These are phyloP conservation scores for Galleria mellonella DNA, from an alignment of 1,140 invertebrate species.

Conservation along the genomic window DNA sequence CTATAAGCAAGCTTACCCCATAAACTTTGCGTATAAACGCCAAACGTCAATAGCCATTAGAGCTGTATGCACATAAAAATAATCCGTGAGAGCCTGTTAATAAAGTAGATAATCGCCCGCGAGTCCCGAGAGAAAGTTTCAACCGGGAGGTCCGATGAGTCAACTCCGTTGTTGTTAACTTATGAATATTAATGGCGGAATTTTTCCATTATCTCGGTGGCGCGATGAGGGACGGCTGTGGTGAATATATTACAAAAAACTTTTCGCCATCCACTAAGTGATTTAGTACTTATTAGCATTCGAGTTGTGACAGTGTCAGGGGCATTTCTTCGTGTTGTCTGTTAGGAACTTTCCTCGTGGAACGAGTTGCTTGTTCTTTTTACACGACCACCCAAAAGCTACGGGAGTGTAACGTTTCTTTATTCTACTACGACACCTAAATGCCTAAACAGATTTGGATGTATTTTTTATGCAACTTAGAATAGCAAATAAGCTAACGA, in stretches of 20 bases:
- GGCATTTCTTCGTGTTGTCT: neutral
- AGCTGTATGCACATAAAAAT: neutral
- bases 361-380: too few relatives aligned
- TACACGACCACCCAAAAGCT: too few relatives aligned
- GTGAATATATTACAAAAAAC: constrained; percentile 7
- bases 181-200: constrained; percentile 9
- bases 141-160: constrained; percentile 1
- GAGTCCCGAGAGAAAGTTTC: neutral
- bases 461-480: too few relatives aligned
- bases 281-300: constrained; percentile 14
- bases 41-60: neutral
- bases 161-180: constrained; percentile 7
- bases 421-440: too few relatives aligned
- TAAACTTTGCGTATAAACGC: neutral
- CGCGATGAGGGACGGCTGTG: constrained; percentile 1
- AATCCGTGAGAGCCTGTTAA: neutral
- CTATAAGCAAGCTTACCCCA: too few relatives aligned
- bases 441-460: too few relatives aligned
- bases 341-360: too few relatives aligned
- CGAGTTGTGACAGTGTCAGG: neutral
- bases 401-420: too few relatives aligned
- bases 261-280: constrained; percentile 12
- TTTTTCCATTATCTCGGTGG: constrained; percentile 8
- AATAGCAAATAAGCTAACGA: too few relatives aligned
- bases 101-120: constrained; percentile 1